These are phyloP conservation scores for Chiloscyllium punctatum DNA, from an alignment of 2,797 vertebrate species.

Conservation along the genomic window DNA sequence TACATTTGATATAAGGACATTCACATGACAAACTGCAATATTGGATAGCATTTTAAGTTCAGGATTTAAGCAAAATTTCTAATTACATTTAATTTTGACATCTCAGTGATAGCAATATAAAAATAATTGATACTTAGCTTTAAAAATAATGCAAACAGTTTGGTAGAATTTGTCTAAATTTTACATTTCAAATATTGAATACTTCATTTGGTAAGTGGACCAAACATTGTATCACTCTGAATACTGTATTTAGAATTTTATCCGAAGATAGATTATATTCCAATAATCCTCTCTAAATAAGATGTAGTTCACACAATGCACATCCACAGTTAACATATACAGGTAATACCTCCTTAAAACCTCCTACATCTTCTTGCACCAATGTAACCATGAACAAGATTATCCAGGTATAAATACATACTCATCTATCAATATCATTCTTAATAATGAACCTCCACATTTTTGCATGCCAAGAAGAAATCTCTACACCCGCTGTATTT, in stretches of 20 bases:
- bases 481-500: not conserved
- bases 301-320: not conserved
- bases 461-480: not conserved
- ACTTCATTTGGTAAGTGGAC: not conserved
- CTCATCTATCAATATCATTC: not conserved
- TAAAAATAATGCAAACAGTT: not conserved
- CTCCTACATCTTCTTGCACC: not conserved
- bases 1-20: not conserved
- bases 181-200: not conserved
- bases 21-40: not conserved
- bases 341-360: not conserved
- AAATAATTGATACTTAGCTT: not conserved
- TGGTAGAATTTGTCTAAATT: not conserved
- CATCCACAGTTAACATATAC: not conserved
- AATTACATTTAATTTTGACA: not conserved
- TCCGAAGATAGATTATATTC: not conserved
- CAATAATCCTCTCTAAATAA: not conserved
- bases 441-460: not conserved
- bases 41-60: not conserved
- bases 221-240: not conserved
- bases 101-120: not conserved
- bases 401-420: not conserved
- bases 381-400: not conserved
- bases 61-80: not conserved
- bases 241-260: not conserved